Percentiles rank a stretch among this genome's conserved stretches.
Conservation (phyloP, 2,113 vertebrate genomes). For the Erythrocercus mccallii region DNA sequence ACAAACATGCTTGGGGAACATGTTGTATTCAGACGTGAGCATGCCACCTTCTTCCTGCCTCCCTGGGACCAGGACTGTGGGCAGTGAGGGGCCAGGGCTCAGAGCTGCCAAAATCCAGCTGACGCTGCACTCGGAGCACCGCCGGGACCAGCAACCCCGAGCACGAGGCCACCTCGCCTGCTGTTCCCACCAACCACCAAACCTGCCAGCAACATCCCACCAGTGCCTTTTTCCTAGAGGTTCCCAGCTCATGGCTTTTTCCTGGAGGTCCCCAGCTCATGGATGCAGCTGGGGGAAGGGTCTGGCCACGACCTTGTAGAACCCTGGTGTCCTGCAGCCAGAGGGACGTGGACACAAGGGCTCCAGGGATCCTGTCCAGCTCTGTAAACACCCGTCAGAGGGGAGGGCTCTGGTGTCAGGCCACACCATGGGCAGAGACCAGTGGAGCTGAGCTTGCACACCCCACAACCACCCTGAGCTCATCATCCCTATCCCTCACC, state of each 20-base stretch:
- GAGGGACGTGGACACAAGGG: neutral
- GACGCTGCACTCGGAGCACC: neutral
- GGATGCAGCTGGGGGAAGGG: neutral
- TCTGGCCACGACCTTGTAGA: fast-evolving
- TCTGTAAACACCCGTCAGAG: neutral
- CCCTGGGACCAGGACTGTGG: neutral
- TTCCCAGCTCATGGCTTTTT: neutral
- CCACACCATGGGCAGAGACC: neutral
- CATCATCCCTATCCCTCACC: fast-evolving
- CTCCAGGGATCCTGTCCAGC: neutral
- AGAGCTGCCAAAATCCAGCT: neutral
- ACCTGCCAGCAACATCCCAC: neutral
- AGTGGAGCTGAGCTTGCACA: neutral
- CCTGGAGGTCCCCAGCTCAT: neutral
- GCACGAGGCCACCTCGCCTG: neutral
- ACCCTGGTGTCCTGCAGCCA: neutral
- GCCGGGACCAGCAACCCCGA: neutral
- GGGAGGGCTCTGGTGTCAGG: neutral
- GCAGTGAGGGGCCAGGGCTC: neutral
- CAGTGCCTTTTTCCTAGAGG: neutral
- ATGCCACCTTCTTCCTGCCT: neutral
- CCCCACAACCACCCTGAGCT: neutral
- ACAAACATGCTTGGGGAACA: neutral
- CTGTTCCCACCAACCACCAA: neutral
- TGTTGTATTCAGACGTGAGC: neutral